Evolutionary conservation across 1,140 invertebrate species (phyloP).

Genomic region (Euura saliciscinereae): DNA sequence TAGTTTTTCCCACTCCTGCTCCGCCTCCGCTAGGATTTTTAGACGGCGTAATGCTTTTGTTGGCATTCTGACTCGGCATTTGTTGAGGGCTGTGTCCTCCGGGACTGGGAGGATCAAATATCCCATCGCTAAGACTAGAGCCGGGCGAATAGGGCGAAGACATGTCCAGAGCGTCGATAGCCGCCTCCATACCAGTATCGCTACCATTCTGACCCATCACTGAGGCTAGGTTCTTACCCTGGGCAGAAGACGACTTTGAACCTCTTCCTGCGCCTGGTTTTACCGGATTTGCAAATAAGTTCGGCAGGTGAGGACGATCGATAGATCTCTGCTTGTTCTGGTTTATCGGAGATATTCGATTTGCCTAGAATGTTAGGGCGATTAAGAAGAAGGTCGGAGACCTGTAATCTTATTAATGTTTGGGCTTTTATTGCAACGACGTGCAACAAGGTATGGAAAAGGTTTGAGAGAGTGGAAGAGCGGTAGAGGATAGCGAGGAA

Average conservation of each 20-base stretch:
- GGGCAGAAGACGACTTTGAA: conserved; percentile 32
- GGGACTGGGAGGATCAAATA: conserved; percentile 80
- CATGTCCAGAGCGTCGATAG: conserved; percentile 65
- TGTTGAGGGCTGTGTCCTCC: conserved; percentile 54
- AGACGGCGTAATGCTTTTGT: conserved; percentile 36
- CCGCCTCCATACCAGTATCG: conserved; percentile 45
- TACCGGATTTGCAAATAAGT: conserved; percentile 48
- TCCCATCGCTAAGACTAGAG: conserved; percentile 81
- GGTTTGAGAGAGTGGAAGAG: too few species aligned
- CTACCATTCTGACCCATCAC: conserved; percentile 55
- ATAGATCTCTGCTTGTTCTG: conserved; percentile 45
- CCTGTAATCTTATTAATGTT: too few species aligned
- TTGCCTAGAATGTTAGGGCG: conserved; percentile 34
- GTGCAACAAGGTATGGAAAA: too few species aligned
- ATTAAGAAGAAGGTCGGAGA: too few species aligned
- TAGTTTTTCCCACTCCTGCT: conserved; percentile 25
- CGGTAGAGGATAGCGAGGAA: too few species aligned
- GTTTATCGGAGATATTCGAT: conserved; percentile 57
- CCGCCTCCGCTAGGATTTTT: conserved; percentile 35
- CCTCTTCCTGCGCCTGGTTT: conserved; percentile 34
- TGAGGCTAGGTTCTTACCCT: conserved; percentile 39
- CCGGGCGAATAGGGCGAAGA: conserved; percentile 87
- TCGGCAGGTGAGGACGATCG: conserved; percentile 48
- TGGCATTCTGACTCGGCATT: conserved; percentile 37
- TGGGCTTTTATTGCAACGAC: too few species aligned